These are phyloP conservation scores for Paracanthobrama guichenoti DNA, from an alignment of 2,113 vertebrate genomes.

Conservation along the genomic window DNA sequence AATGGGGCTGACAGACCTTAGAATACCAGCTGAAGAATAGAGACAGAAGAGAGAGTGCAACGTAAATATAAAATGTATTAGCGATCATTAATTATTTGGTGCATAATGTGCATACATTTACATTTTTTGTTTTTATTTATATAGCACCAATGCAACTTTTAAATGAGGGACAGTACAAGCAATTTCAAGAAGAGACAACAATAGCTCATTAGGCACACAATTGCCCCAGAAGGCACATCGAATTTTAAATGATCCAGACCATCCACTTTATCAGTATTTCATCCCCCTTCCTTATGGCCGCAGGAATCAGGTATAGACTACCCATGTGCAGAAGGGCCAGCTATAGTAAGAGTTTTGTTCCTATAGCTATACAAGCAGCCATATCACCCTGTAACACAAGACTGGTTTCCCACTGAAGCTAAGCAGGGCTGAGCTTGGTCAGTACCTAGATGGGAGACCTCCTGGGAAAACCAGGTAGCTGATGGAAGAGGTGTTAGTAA, in stretches of 20 bases:
- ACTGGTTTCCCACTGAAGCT: too few relatives aligned
- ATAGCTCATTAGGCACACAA: neutral
- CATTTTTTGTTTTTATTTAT: neutral
- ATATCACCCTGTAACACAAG: too few relatives aligned
- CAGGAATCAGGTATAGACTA: neutral
- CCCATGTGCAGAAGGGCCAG: too few relatives aligned
- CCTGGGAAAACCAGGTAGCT: too few relatives aligned
- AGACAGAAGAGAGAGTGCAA: neutral
- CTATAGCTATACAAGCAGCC: neutral
- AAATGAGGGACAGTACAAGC: neutral
- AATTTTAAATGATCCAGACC: neutral
- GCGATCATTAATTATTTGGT: neutral
- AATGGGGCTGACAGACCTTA: constrained; percentile 83
- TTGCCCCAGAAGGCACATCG: neutral
- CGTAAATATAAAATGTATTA: neutral
- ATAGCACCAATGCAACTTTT: neutral
- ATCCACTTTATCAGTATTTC: neutral
- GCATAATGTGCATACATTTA: neutral
- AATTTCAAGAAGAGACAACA: neutral
- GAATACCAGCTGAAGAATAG: constrained; percentile 77
- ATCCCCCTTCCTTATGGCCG: neutral
- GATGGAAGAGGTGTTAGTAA: too few relatives aligned
- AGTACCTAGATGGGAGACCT: too few relatives aligned
- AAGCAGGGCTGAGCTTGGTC: too few relatives aligned
- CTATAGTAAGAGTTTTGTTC: neutral